Evolutionary conservation across 2,888 invertebrate genomes (phyloP), one percentile per base, ranked within the genome.

Genomic region (Diaperis boleti): DNA sequence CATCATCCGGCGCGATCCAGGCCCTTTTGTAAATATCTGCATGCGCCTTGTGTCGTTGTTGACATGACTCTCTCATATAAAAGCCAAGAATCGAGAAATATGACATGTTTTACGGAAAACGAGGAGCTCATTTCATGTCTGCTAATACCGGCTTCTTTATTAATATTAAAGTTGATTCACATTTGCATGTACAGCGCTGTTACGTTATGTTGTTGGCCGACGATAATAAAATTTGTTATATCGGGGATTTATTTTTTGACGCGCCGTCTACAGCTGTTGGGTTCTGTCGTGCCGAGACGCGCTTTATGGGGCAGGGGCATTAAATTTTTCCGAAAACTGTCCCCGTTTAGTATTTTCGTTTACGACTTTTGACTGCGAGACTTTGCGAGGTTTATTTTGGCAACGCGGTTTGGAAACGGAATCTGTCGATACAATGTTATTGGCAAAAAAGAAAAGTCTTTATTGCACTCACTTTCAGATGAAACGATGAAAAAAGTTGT

Each of bases 81-180:
- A 69, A 71, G 71, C 73, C 71, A 72, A 74, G 75, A 76, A 76
- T 76, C 72, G 69, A 68, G 72, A 76, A 77, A 76, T 76, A 75
- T 75, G 71, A 68, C 74, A 72, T 74, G 72, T 73, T 76, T 74
- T 72, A 70, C 17, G 22, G 39, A 52, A 35, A 52, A 52, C 37
- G 37, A 37, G 52, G n/a, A 52, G 52, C 52, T 52, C 39, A 52
- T 52, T 66, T 72, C 68, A 74, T 74, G 72, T 73, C 69, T 67
- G 71, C 74, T 74, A 73, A 77, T 76, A 76, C 71, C 71, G 71
- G 72, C 77, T 76, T 76, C 78, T 78, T 79, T 79, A 79, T 78
- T 78, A 78, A 78, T 78, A 78, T 78, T 74, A 75, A 76, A 77
- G 73, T 74, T 69, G 73, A 45, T 72, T 62, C 70, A 67, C 75